Evolutionary conservation across 2,797 vertebrate genomes (phyloP).

Genomic region (Potorous gilbertii): DNA sequence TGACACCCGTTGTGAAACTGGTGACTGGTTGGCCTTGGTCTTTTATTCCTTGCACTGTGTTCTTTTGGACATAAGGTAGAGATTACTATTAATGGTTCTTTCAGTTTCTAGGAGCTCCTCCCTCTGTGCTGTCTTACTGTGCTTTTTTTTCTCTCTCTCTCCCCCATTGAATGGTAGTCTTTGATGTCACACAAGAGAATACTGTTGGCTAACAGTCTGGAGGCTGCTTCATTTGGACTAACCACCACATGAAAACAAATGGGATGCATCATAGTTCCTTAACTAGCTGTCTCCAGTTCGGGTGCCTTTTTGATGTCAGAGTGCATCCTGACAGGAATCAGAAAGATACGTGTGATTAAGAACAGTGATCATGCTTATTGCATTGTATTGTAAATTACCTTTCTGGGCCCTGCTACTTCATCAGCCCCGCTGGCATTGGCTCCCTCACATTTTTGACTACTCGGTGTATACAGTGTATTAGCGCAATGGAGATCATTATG

Average conservation of each 20-base stretch:
- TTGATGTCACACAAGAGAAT: slow-evolving; percentile 87
- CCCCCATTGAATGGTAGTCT: slow-evolving; percentile 82
- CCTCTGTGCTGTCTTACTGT: slow-evolving; percentile 76
- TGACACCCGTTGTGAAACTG: slow-evolving; percentile 52
- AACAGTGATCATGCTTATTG: slow-evolving; percentile 85
- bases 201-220: slow-evolving; percentile 87
- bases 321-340: slow-evolving; percentile 86
- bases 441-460: slow-evolving; percentile 89
- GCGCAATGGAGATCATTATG: slow-evolving; percentile 99
- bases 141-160: slow-evolving; percentile 71
- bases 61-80: slow-evolving; percentile 83
- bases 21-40: slow-evolving; percentile 59
- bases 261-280: slow-evolving; percentile 84
- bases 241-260: slow-evolving; percentile 86
- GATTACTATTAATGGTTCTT: slow-evolving; percentile 83
- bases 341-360: slow-evolving; percentile 88
- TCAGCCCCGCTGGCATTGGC: slow-evolving; percentile 85
- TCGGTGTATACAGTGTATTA: slow-evolving; percentile 94
- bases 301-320: slow-evolving; percentile 83
- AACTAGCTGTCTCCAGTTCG: slow-evolving; percentile 82
- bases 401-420: slow-evolving; percentile 86
- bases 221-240: slow-evolving; percentile 86
- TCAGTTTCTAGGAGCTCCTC: slow-evolving; percentile 78
- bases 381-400: slow-evolving; percentile 91
- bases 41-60: slow-evolving; percentile 58